Base-by-base conservation (phyloP, 2,888 invertebrate species). In the Cheilosia grossa region DNA sequence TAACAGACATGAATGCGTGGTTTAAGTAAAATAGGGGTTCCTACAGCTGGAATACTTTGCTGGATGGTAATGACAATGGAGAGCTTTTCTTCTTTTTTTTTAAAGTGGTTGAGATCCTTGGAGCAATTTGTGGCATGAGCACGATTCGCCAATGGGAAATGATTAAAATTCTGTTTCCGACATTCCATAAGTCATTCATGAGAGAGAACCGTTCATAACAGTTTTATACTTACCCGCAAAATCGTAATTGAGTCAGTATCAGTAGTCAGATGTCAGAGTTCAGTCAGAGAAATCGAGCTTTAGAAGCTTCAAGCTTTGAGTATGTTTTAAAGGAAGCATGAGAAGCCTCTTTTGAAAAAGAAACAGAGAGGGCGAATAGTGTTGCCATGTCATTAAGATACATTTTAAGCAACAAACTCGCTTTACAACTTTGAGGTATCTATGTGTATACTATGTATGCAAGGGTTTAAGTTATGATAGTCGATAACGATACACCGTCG, bases 51-150 rank as follows among this genome's bases (percentile, higher is more conserved):
- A 56, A 78, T 54, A 49, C 58, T 47, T 40, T 61, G 54, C n/a
- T 59, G 59, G 70, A 30, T 33, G 49, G 33, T 15, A 70, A 19
- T n/a, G 59, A 67, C 78, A 72, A 78, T 77, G 37, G 53, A 56
- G 47, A 47, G 24, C 27, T 61, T 49, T 47, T 58, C 9, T 24
- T 63, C 47, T 54, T 64, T 21, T 69, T 82, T 21, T 21, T 21
- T 21, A 70, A 66, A 59, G 77, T 77, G 72, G 82, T 40, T 77
- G 53, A 82, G 4, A 37, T 82, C 70, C 77, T 77, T 66, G 59
- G 49, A 51, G 53, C 17, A 47, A 24, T 72, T 59, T 59, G 47
- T 17, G 51, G 66, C 19, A n/a, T 44, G 30, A 33, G 9, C 7
- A 40, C 5, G 9, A 17, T 7, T 13, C 5, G 27, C 9, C 10